Base-by-base conservation (phyloP, 2,888 invertebrate genomes). In the Chloromyia formosa region DNA sequence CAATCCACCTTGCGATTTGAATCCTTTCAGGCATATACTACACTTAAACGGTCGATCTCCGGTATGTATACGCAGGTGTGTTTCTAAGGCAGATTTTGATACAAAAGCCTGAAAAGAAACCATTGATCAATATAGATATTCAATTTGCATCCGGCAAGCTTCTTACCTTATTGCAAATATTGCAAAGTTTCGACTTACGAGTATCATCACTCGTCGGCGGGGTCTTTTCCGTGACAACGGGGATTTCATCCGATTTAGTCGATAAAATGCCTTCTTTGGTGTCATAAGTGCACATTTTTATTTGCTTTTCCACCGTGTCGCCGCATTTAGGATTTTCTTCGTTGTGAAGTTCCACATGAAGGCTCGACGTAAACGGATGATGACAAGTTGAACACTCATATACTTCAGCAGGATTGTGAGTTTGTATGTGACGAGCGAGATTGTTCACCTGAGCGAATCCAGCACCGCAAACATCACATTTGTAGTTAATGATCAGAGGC, bases 1-100 rank as follows among this genome's bases (percentile, higher is more conserved):
- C 10, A 78, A 27, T 0, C 77, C 78, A 5, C 78, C 78, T 56
- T 77, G 77, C 1, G 78, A 77, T 40, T 77, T 77, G 73, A 78
- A 78, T 10, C 64, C 23, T 68, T 78, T 78, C 1, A 18, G 0
- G 20, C 78, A 78, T 7, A 72, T 42, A 1, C 53, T 54, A 45
- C 78, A 78, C 7, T 62, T 56, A 58, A 75, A 78, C 10, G 78
- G 78, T 1, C 76, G 49, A 42, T 78, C 78, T 2, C 76, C 76
- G 12, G 78, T 78, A 23, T 78, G 78, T 0, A 71, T 77, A 22
- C 77, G 53, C 1, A 75, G 20, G 22, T 77, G 77, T 10, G 76
- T 64, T 12, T 60, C 45, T 9, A 77, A 58, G 3, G 77, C 74
- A 12, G 77, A 77, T 61, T 77, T 76, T 40, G 77, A 77, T 12